phyloP scores from a whole-genome alignment of 2,113 vertebrate species.

The Scomber scombrus region DNA sequence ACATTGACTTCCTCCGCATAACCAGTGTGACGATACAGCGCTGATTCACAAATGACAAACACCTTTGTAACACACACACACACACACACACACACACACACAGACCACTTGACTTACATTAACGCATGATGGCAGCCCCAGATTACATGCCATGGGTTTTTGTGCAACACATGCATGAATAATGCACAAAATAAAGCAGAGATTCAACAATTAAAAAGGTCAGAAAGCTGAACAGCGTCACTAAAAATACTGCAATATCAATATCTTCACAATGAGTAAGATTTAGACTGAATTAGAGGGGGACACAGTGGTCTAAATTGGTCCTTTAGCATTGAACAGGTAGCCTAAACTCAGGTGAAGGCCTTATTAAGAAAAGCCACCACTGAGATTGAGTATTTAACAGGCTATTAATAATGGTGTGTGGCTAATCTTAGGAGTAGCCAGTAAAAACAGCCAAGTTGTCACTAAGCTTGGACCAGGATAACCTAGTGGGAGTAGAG shows the following conservation, averaged over 20 bases:
- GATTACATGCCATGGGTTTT: conserved; percentile 26
- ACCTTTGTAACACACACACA: conserved; percentile 58
- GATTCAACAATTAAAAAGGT: conserved; percentile 13
- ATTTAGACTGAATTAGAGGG: conserved; percentile 53
- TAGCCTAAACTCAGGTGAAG: conserved; percentile 34
- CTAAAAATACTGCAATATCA: conserved; percentile 25
- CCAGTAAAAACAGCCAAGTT: conserved; percentile 55
- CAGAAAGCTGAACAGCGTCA: conserved; percentile 20
- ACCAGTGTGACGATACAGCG: conserved; percentile 67
- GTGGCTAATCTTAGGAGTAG: conserved; percentile 63
- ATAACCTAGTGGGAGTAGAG: conserved; percentile 46
- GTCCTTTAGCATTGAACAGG: conserved; percentile 32
- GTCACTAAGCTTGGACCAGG: conserved; percentile 53
- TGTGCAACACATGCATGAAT: conserved; percentile 27
- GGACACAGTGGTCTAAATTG: conserved; percentile 48
- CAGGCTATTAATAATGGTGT: conserved; percentile 65
- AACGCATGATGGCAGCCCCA: conserved; percentile 24
- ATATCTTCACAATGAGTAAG: conserved; percentile 23
- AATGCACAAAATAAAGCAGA: conserved; percentile 24
- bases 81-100: conserved; percentile 40
- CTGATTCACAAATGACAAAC: conserved; percentile 85
- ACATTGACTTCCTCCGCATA: conserved; percentile 83
- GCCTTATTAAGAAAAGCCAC: conserved; percentile 61
- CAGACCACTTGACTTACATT: conserved; percentile 9
- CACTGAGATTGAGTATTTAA: conserved; percentile 71